Conservation (phyloP, 2,888 invertebrate genomes). For the Diarsia dahlii region DNA sequence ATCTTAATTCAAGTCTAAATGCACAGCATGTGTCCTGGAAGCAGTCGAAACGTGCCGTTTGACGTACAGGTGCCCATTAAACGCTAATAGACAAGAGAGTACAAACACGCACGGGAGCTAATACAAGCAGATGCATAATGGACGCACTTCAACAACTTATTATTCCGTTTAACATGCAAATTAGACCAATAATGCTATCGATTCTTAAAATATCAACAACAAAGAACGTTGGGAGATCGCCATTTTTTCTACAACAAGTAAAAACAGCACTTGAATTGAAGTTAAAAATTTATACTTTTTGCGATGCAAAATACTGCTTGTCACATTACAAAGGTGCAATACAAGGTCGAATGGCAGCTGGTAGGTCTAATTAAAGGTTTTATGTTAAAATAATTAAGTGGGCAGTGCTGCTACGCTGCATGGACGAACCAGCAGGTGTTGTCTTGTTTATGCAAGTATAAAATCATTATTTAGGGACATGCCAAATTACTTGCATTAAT, state of each 20-base stretch:
- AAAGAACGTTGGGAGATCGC: constrained; percentile 73
- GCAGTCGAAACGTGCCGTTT: constrained; percentile 31
- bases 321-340: constrained; percentile 87
- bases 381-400: constrained; percentile 90
- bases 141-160: constrained; percentile 46
- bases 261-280: constrained; percentile 76
- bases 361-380: constrained; percentile 88
- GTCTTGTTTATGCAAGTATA: constrained; percentile 84
- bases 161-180: constrained; percentile 74
- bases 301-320: constrained; percentile 86
- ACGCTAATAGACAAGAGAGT: constrained; percentile 27
- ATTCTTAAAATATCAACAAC: constrained; percentile 78
- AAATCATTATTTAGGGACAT: constrained; percentile 88
- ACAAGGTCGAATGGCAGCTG: constrained; percentile 87
- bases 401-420: constrained; percentile 72
- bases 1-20: constrained; percentile 32
- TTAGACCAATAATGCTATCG: constrained; percentile 72
- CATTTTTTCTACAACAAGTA: constrained; percentile 73
- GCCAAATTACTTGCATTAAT: constrained; percentile 85
- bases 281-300: constrained; percentile 85
- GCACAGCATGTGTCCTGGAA: constrained; percentile 32
- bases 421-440: constrained; percentile 80
- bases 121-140: constrained; percentile 61
- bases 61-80: constrained; percentile 54
- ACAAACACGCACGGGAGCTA: constrained; percentile 36